Evolutionary conservation across 2,888 invertebrate species (phyloP), one percentile per base, ranked within the genome.

Genomic region (Ormyrus labotus): DNA sequence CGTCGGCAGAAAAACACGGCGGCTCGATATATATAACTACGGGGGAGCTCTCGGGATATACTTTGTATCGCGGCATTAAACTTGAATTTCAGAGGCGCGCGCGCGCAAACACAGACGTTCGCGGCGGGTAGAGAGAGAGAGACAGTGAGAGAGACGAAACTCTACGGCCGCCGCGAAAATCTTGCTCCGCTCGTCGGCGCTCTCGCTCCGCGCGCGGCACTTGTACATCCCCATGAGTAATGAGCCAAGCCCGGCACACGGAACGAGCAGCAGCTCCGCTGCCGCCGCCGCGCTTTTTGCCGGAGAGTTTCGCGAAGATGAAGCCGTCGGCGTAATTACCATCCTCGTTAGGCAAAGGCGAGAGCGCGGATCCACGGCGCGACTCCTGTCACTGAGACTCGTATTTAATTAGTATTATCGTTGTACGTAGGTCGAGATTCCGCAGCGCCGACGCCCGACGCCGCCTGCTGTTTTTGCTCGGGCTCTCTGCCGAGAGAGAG

Each of bases 391-490:
- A 86, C 85, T 85, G 85, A 53, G 74, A 72, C 88, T 88, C 87
- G 87, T 87, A 89, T 90, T 90, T 90, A 90, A 90, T 90, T 90
- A 89, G 88, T 86, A 86, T 88, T 90, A 89, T 89, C 88, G 87
- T 83, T 85, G 82, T 83, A 82, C 76, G 58, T 58, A 47, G 58
- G 47, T 47, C 10, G 76, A 76, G 69, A 77, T 77, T 77, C 69
- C 55, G 0, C 67, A 47, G 13, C 19, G 58, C 4, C 10, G 19
- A 47, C 19, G 19, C 19, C 4, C 10, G 19, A 47, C 19, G 19
- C 19, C 19, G 19, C 19, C 19, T 13, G 19, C 19, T 19, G 19
- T 19, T 19, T 19, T 19, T 19, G 19, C 19, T 19, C 19, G 19
- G 19, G 19, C 19, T 19, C 19, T 19, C 19, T 19, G 19, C 19